A percentile compares a stretch with the other conserved stretches of the same genome.
Conservation (phyloP, 92 coral and sea anemone genomes). For the Pocillopora grandis region DNA sequence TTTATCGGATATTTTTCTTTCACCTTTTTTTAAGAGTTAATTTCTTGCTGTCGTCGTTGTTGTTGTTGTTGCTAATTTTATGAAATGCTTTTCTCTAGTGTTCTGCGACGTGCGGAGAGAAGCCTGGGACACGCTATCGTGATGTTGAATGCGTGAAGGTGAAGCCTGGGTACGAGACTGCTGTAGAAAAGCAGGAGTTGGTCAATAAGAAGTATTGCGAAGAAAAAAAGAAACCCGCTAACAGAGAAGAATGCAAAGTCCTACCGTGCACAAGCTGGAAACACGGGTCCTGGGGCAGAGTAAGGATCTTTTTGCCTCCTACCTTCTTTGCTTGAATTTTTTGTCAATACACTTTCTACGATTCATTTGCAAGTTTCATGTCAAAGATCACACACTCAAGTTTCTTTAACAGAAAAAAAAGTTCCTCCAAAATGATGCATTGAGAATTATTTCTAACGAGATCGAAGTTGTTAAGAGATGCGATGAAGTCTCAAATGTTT, state of each 20-base stretch:
- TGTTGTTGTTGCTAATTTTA: no score
- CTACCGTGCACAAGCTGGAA: conserved; percentile 76
- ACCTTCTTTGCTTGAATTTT: not conserved
- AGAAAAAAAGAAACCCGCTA: conserved; percentile 46
- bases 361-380: not conserved
- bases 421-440: no score
- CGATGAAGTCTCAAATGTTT: no score
- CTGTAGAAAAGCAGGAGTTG: conserved; percentile 17
- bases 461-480: no score
- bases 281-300: conserved; percentile 68
- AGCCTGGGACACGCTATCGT: conserved; percentile 60
- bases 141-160: conserved; percentile 64
- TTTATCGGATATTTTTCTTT: no score
- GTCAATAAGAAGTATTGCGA: conserved; percentile 43
- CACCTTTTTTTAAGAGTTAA: no score
- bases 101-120: conserved; percentile 77
- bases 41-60: no score
- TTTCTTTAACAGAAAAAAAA: no score
- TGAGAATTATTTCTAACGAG: no score
- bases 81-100: conserved; percentile 48
- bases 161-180: conserved; percentile 1
- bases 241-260: conserved; percentile 38
- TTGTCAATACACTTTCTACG: not conserved
- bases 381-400: not conserved
- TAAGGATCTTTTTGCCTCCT: not conserved